Conservation (phyloP, 2,113 vertebrate genomes). For the Hemicordylus capensis region DNA sequence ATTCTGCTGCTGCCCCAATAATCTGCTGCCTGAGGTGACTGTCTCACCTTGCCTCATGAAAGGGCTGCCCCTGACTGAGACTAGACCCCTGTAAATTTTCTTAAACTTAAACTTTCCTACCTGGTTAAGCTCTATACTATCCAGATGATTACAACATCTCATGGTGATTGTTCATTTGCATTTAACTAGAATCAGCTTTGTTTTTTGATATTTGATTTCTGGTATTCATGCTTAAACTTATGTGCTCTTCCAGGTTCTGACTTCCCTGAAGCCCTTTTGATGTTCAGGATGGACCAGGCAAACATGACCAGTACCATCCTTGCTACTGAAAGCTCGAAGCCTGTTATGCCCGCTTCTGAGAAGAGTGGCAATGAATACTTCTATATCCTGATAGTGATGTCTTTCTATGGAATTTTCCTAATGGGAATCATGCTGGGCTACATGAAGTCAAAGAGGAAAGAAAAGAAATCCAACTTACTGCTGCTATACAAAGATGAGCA, state of each 20-base stretch:
- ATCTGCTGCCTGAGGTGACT: no score
- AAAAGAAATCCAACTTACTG: constrained; percentile 86
- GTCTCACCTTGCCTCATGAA: no score
- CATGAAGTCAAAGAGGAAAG: constrained; percentile 89
- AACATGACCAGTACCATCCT: constrained; percentile 72
- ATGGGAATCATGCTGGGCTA: constrained; percentile 92
- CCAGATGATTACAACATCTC: background rate
- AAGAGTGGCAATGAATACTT: constrained; percentile 83
- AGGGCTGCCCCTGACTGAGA: no score
- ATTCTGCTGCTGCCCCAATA: no score
- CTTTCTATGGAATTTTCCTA: constrained; percentile 94
- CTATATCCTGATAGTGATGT: constrained; percentile 92
- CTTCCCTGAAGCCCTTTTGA: constrained; percentile 23
- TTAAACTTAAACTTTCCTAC: background rate
- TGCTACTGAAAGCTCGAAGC: constrained; percentile 15
- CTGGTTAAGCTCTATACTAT: background rate
- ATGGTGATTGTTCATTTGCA: background rate
- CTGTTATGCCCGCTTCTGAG: constrained; percentile 22
- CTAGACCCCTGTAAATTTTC: background rate
- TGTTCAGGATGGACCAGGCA: constrained; percentile 81
- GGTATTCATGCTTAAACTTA: background rate
- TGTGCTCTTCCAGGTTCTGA: constrained; percentile 56
- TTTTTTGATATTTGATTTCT: constrained; percentile 16
- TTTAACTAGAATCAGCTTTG: background rate
- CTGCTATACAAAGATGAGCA: constrained; percentile 91